Percentiles rank a stretch among this genome's conserved stretches.
These are phyloP conservation scores for Platysteira castanea DNA, from an alignment of 2,113 vertebrate species.

Conservation along the genomic window DNA sequence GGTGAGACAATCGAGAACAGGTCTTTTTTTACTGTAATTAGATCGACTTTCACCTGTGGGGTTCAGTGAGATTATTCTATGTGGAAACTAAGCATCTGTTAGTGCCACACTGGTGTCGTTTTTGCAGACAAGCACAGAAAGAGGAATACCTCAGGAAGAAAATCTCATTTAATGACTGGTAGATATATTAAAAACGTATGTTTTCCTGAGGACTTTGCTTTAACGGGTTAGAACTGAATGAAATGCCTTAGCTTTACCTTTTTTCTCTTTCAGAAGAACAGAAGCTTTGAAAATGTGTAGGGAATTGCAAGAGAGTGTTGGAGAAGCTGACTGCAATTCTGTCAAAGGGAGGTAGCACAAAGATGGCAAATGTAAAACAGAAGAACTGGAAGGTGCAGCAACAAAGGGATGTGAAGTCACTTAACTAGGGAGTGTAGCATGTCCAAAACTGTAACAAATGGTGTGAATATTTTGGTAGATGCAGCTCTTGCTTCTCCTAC, in stretches of 20 bases:
- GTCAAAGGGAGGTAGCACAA: not conserved
- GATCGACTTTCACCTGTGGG: not conserved
- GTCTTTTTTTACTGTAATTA: not conserved
- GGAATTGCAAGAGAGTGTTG: not conserved
- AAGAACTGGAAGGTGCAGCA: not conserved
- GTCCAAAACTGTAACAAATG: not conserved
- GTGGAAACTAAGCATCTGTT: not conserved
- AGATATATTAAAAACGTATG: not conserved
- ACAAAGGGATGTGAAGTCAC: not conserved
- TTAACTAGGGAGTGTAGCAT: not conserved
- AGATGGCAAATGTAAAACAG: not conserved
- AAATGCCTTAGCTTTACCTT: not conserved
- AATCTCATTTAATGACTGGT: not conserved
- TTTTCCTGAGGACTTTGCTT: not conserved
- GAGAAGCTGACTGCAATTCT: not conserved
- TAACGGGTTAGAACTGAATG: not conserved
- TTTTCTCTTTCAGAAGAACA: not conserved
- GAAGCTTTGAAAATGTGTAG: not conserved
- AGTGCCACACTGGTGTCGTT: not conserved
- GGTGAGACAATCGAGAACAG: not conserved
- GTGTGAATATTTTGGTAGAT: not conserved
- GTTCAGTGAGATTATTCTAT: not conserved
- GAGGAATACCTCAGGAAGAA: not conserved
- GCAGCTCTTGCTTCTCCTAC: not conserved
- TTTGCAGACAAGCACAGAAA: not conserved